Conservation (phyloP, 2,888 invertebrate genomes). For the Tetheella fluctuosa region DNA sequence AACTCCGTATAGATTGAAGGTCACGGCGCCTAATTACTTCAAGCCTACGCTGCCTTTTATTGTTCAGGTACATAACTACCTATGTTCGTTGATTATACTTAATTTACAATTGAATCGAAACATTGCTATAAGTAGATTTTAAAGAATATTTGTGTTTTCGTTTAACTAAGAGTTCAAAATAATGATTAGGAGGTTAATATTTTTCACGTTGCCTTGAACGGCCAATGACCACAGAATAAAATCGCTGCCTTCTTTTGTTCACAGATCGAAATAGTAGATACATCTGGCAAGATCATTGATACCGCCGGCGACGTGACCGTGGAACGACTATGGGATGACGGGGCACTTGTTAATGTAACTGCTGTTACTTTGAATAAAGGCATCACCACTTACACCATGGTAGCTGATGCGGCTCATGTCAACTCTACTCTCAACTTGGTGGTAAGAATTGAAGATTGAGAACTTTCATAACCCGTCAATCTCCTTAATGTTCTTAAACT, state of each 20-base stretch:
- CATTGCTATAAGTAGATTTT: neutral
- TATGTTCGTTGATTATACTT: neutral
- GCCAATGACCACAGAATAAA: constrained; percentile 19
- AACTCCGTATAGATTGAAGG: constrained; percentile 86
- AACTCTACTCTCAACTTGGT: constrained; percentile 89
- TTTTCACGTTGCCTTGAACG: constrained; percentile 18
- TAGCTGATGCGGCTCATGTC: constrained; percentile 75
- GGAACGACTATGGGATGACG: constrained; percentile 76
- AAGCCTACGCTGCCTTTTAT: constrained; percentile 94
- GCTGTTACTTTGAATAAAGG: constrained; percentile 61
- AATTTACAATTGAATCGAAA: neutral
- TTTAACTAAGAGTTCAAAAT: constrained; percentile 11
- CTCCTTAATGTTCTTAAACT: neutral
- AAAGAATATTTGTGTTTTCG: neutral
- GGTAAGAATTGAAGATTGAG: constrained; percentile 65
- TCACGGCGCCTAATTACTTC: constrained; percentile 93
- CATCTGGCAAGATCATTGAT: constrained; percentile 61
- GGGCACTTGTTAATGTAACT: constrained; percentile 69
- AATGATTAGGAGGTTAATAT: too few relatives aligned
- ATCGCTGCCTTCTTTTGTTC: constrained; percentile 16
- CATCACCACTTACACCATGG: constrained; percentile 59
- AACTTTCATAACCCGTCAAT: neutral
- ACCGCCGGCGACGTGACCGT: constrained; percentile 65
- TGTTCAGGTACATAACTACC: constrained; percentile 87
- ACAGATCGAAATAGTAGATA: constrained; percentile 72